Evolutionary conservation across 2,113 vertebrate species (phyloP), one percentile per base, ranked within the genome.

Genomic region (Hippocampus abdominalis): DNA sequence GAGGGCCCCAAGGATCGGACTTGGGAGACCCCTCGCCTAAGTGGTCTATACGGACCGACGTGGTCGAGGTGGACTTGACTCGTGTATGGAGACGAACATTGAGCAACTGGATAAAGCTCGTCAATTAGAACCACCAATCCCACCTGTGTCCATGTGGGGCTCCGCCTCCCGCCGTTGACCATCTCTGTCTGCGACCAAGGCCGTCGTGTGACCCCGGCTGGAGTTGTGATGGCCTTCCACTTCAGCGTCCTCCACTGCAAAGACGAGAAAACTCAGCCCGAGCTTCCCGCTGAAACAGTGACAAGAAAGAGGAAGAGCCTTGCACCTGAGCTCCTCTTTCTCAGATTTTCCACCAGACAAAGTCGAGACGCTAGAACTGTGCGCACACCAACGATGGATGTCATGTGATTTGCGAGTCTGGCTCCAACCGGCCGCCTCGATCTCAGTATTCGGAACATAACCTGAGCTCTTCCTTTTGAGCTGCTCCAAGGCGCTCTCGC

Each of bases 401-500:
- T 40, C 12, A 12, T 12, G 48, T 25, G 49, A 16, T 27, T 13
- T 13, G 23, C 12, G 25, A 53, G 46, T 9, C 27, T 8, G 4
- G 4, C 36, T 40, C 21, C 8, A 11, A 40, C 42, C 42, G 61
- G 32, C 21, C n/a, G 36, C 39, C 57, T 59, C 16, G 57, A 59
- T 16, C 40, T 27, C 13, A 16, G 40, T 48, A 25, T 23, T 65
- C 42, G 21, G 48, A 64, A 16, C 57, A 16, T n/a, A 66, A 89
- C 88, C 85, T 84, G 85, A 4, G 0, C 36, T 85, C 77, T 81
- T 87, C 67, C 78, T 86, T 77, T 66, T 85, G 66, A 90, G 85
- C 73, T 86, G 77, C 18, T 88, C 87, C 72, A 90, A 68, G 0
- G 73, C 70, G 40, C 3, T 80, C 71, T 90, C 88, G 0, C 67